These are phyloP conservation scores for Caenorhabditis latens DNA, from an alignment of 1,140 invertebrate species.

Conservation along the genomic window DNA sequence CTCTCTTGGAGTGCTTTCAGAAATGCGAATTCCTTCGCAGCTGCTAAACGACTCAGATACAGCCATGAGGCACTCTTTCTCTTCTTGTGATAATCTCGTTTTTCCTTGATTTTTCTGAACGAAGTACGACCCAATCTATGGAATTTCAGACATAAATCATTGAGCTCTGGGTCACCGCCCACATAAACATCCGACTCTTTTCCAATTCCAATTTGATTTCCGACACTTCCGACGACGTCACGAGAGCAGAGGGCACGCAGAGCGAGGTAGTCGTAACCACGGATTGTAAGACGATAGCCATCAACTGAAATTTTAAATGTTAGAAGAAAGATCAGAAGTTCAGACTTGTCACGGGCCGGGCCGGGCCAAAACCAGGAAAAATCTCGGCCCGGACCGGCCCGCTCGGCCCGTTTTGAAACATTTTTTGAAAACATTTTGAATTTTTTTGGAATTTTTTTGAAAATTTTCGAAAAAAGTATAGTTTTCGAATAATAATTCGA, in stretches of 20 bases:
- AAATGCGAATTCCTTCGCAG: conserved; percentile 97
- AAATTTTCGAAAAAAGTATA: too few species aligned
- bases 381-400: too few species aligned
- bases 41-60: conserved; percentile 95
- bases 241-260: conserved; percentile 88
- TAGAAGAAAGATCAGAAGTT: too few species aligned
- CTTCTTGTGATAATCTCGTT: conserved; percentile 95
- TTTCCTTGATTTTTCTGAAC: conserved; percentile 95
- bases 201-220: conserved; percentile 97
- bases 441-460: too few species aligned
- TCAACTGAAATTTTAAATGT: conserved; percentile 83
- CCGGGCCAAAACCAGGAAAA: too few species aligned
- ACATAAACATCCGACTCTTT: conserved; percentile 85
- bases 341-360: too few species aligned
- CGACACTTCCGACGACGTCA: conserved; percentile 87
- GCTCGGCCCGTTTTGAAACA: too few species aligned
- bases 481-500: too few species aligned
- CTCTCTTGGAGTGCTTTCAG: conserved; percentile 91
- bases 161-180: conserved; percentile 72
- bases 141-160: conserved; percentile 87
- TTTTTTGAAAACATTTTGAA: too few species aligned
- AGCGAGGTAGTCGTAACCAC: conserved; percentile 96
- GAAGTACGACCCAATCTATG: conserved; percentile 94
- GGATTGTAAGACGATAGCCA: conserved; percentile 94
- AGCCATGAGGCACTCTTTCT: conserved; percentile 90